These are phyloP conservation scores for Clinocottus analis DNA, from an alignment of 2,113 vertebrate genomes.

Conservation along the genomic window DNA sequence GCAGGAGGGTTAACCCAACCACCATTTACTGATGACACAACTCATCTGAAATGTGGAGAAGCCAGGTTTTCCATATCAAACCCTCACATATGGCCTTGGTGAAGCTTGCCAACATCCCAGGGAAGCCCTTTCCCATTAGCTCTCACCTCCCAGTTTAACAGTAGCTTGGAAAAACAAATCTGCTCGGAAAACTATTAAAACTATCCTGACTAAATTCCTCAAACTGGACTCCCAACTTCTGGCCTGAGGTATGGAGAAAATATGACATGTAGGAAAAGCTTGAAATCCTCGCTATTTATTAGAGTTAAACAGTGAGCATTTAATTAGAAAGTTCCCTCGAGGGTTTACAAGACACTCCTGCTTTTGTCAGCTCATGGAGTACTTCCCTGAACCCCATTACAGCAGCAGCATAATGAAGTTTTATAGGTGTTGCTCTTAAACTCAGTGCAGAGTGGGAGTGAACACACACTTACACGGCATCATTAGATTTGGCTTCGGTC, in stretches of 20 bases:
- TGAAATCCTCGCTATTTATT: slow-evolving; percentile 72
- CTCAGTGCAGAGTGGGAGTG: slow-evolving; percentile 62
- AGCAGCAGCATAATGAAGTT: slow-evolving; percentile 79
- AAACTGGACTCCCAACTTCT: slow-evolving; percentile 77
- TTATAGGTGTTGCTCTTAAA: slow-evolving; percentile 81
- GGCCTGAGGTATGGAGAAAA: slow-evolving; percentile 78
- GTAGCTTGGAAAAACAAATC: slow-evolving; percentile 82
- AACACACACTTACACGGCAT: slow-evolving; percentile 72
- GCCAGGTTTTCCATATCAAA: slow-evolving; percentile 56
- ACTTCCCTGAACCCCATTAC: slow-evolving; percentile 77
- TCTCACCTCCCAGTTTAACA: slow-evolving; percentile 70
- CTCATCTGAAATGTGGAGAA: slow-evolving; percentile 44
- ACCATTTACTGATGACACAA: slow-evolving; percentile 55
- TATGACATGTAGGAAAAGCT: slow-evolving; percentile 79
- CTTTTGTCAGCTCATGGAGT: slow-evolving; percentile 74
- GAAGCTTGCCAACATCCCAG: slow-evolving; percentile 74
- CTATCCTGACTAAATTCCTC: slow-evolving; percentile 75
- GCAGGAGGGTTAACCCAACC: slow-evolving; percentile 29
- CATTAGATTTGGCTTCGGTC: slow-evolving; percentile 72
- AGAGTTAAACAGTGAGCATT: slow-evolving; percentile 64
- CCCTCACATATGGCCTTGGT: slow-evolving; percentile 64
- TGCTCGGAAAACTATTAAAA: slow-evolving; percentile 82
- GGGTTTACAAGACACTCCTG: slow-evolving; percentile 75
- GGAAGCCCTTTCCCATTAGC: slow-evolving; percentile 74
- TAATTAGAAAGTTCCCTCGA: slow-evolving; percentile 76